Base-by-base conservation (phyloP, 1,140 invertebrate species). In the Oryctes rhinoceros region DNA sequence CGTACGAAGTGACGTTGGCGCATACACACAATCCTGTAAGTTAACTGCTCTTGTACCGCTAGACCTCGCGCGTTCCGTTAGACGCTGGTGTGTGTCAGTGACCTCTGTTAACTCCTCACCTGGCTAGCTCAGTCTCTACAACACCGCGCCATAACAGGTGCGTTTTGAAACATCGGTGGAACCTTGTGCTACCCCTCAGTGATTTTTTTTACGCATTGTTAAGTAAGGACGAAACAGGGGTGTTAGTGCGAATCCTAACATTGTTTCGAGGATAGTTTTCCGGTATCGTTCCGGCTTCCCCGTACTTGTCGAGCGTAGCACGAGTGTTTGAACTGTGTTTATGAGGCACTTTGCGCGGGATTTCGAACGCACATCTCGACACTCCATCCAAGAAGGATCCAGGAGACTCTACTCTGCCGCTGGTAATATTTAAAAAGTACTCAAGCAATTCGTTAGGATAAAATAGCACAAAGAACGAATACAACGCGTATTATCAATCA, bases 31-130 rank as follows among this genome's bases (percentile, higher is more conserved):
- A 83, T 86, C 85, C 85, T 86, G 85, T 86, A 86, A 86, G 83
- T 83, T 86, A 86, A 86, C 85, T 86, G 85, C 82, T 86, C 85
- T 86, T 86, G 84, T 86, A 86, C 85, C 85, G 85, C 85, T 86
- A 86, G 80, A 81, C 83, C 59, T 81, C 81, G 82, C 59, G 81
- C 81, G 82, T 84, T 84, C 85, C 85, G 85, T 85, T 86, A 86
- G 78, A 75, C 80, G 80, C 71, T 83, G 82, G 80, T 84, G 83
- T 86, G 65, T 71, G 85, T 85, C 85, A 86, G 81, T 86, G 85
- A 86, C 85, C 85, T 84, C 84, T 81, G 83, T 76, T 85, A 84
- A 81, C 83, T 85, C 83, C 85, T 85, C 85, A 86, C 85, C 85
- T 86, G 85, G 85, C 80, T 82, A 79, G 83, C 79, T 85, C 85